A percentile compares a stretch with the other conserved stretches of the same genome.
phyloP scores from a whole-genome alignment of 2,797 vertebrate species.

The Phalloptychus januarius region DNA sequence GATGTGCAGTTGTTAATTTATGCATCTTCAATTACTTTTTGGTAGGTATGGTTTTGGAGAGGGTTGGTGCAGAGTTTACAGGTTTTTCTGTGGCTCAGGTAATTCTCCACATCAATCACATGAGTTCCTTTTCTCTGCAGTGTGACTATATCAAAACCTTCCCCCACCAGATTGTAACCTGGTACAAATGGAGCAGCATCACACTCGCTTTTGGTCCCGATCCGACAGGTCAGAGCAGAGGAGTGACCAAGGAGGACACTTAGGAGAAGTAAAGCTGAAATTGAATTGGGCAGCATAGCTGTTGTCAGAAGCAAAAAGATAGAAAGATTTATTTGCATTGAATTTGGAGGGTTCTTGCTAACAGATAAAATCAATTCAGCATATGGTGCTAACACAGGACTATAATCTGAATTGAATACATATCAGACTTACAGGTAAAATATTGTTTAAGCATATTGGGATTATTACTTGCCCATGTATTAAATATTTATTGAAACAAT shows the following conservation, averaged over 20 bases:
- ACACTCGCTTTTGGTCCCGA: constrained; percentile 8
- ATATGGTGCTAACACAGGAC: too few species aligned
- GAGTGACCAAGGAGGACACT: constrained; percentile 33
- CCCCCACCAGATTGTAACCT: constrained; percentile 56
- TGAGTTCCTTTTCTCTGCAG: constrained; percentile 28
- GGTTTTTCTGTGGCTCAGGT: not conserved
- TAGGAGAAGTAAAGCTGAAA: constrained; percentile 4
- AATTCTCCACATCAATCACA: constrained; percentile 36
- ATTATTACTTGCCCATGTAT: too few species aligned
- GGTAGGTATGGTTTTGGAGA: constrained; percentile 10
- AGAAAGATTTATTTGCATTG: too few species aligned
- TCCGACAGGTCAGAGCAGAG: constrained; percentile 15
- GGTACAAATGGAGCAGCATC: constrained; percentile 41
- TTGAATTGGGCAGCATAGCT: constrained; percentile 34
- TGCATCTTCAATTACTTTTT: constrained; percentile 45
- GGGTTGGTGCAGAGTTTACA: constrained; percentile 46
- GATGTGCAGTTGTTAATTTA: not conserved
- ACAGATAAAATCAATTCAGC: too few species aligned
- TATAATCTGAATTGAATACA: too few species aligned
- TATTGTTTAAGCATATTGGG: too few species aligned
- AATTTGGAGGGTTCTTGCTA: too few species aligned
- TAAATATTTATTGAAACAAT: too few species aligned
- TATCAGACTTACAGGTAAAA: too few species aligned
- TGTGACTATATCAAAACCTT: constrained; percentile 50
- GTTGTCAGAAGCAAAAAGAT: not conserved